Evolutionary conservation across 2,888 invertebrate species (phyloP).

Genomic region (Aphodius sticticus): DNA sequence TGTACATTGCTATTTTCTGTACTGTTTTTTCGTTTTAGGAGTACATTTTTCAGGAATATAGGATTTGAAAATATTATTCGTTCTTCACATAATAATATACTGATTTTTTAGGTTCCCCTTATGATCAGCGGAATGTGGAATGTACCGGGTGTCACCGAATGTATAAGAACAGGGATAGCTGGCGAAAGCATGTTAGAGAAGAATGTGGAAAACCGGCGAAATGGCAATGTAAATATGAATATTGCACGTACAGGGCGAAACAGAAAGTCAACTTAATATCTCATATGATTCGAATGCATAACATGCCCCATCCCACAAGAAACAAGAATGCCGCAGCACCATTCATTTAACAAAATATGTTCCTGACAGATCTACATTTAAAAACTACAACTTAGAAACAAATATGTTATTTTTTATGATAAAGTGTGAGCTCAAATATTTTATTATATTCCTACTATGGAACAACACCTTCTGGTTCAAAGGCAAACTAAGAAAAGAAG

Average conservation of each 20-base stretch:
- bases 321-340: background rate
- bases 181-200: background rate
- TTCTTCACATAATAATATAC: background rate
- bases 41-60: too few relatives aligned
- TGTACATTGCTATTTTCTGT: too few relatives aligned
- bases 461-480: too few relatives aligned
- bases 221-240: background rate
- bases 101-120: background rate
- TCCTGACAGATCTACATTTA: too few relatives aligned
- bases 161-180: slow-evolving; percentile 4
- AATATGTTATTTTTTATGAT: too few relatives aligned
- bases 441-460: too few relatives aligned
- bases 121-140: background rate
- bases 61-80: background rate
- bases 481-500: too few relatives aligned
- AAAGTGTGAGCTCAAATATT: too few relatives aligned
- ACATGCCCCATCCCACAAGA: background rate
- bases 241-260: background rate
- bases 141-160: background rate
- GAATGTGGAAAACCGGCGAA: background rate
- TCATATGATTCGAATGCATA: background rate
- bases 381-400: too few relatives aligned
- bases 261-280: background rate
- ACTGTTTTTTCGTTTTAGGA: too few relatives aligned
- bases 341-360: background rate